Base-by-base conservation (phyloP, 2,113 vertebrate genomes). In the Gulo gulo region DNA sequence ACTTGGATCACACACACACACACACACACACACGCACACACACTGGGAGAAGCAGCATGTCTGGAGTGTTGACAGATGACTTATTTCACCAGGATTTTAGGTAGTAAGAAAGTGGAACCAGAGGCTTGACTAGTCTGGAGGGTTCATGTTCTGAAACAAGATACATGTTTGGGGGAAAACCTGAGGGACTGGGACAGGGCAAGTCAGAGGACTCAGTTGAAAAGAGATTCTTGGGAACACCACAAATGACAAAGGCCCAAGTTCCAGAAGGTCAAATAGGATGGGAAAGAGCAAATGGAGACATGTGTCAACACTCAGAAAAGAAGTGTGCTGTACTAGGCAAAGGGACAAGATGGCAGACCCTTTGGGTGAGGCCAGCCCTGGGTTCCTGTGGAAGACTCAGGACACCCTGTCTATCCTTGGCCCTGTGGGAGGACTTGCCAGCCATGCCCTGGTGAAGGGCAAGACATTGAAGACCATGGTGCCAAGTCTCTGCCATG, bases 351-450 rank as follows among this genome's bases (percentile, higher is more conserved):
- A 59, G 29, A 73, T 16, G 52, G 36, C 18, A 81, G 52, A 21
- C 16, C 1, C 34, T 39, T 9, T 7, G 10, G 14, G 93, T 0
- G 9, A 11, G 55, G 24, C 7, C 45, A 45, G 47, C 6, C 57
- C 39, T 34, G 57, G 74, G 93, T 36, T 57, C 11, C 15, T 0
- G 16, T 34, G 34, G 34, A 47, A 23, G 42, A 74, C n/a, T n/a
- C 42, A 1, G n/a, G 15, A 45, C 18, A 45, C 6, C 34, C 7
- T 15, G 15, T 29, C 47, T 2, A 4, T 26, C 29, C 16, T 39
- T 4, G 2, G 57, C 31, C 15, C 14, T 1, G 0, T 0, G 4
- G 18, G 85, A 73, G 9, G 11, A 31, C 59, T 47, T 7, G 2
- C 39, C 73, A 50, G 15, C 73, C 14, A 7, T 0, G 4, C 13